These are phyloP conservation scores for Noctua comes DNA, from an alignment of 2,888 invertebrate species.

Conservation along the genomic window DNA sequence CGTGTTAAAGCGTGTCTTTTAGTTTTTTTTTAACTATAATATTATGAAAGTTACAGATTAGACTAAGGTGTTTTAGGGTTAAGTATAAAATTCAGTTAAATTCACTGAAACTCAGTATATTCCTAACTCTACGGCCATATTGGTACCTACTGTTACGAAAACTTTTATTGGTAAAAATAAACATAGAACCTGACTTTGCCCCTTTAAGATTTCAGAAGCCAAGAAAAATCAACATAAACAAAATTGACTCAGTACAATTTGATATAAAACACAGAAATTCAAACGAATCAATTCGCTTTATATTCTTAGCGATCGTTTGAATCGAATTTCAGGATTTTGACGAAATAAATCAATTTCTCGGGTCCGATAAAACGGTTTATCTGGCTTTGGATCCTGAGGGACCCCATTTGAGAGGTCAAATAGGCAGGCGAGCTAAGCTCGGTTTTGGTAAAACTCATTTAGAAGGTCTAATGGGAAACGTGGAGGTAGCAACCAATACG, in stretches of 20 bases:
- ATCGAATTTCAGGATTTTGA: slow-evolving; percentile 55
- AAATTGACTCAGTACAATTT: slow-evolving; percentile 26
- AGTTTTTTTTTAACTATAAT: neutral
- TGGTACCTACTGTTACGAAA: neutral
- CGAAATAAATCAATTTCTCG: slow-evolving; percentile 64
- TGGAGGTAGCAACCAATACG: slow-evolving; percentile 44
- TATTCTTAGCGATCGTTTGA: slow-evolving; percentile 40
- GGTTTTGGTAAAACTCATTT: slow-evolving; percentile 64
- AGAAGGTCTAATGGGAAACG: slow-evolving; percentile 56
- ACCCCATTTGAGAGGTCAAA: slow-evolving; percentile 60
- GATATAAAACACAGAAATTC: slow-evolving; percentile 21
- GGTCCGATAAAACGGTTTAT: slow-evolving; percentile 61
- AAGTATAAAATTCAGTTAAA: neutral
- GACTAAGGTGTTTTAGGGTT: neutral
- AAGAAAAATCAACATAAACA: neutral
- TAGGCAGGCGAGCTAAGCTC: slow-evolving; percentile 58
- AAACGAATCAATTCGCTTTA: slow-evolving; percentile 42
- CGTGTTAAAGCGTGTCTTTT: too few relatives aligned
- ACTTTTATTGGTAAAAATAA: neutral
- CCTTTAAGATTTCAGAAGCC: too few relatives aligned
- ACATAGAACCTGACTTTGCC: neutral
- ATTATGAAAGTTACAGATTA: neutral
- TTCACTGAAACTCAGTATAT: neutral
- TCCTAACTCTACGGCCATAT: neutral
- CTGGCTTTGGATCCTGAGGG: slow-evolving; percentile 55